These are phyloP conservation scores for Timema podura DNA, from an alignment of 2,888 invertebrate species.

Conservation along the genomic window DNA sequence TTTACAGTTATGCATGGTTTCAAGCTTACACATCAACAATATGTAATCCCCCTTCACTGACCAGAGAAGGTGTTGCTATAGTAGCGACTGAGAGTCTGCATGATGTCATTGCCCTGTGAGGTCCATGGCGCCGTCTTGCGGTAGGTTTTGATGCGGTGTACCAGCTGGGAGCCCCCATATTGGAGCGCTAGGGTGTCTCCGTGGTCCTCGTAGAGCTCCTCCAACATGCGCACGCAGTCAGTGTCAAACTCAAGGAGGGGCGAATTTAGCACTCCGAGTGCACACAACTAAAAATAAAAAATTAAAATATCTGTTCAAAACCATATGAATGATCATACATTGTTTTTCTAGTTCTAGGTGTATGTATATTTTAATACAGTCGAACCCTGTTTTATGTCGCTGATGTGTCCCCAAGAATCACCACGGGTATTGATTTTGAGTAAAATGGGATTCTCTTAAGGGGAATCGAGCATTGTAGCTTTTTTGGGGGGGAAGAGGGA, in stretches of 20 bases:
- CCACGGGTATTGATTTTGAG: too few relatives aligned
- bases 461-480: too few relatives aligned
- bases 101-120: slow-evolving; percentile 95
- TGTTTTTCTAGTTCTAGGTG: too few relatives aligned
- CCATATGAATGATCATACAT: too few relatives aligned
- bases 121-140: slow-evolving; percentile 94
- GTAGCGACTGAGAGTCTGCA: slow-evolving; percentile 96
- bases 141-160: slow-evolving; percentile 80
- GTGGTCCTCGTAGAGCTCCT: slow-evolving; percentile 95
- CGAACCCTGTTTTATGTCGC: too few relatives aligned
- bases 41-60: slow-evolving; percentile 33
- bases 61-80: slow-evolving; percentile 91
- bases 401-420: too few relatives aligned
- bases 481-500: too few relatives aligned
- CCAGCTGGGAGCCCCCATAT: slow-evolving; percentile 97
- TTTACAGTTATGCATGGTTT: too few relatives aligned
- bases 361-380: too few relatives aligned
- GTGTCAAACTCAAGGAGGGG: slow-evolving; percentile 89
- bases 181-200: slow-evolving; percentile 95
- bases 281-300: slow-evolving; percentile 62
- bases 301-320: too few relatives aligned
- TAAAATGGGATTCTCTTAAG: too few relatives aligned
- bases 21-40: too few relatives aligned
- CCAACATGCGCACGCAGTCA: slow-evolving; percentile 89
- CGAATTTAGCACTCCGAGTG: slow-evolving; percentile 79